phyloP scores from a whole-genome alignment of 2,113 vertebrate species.

The Hystrix cristata region DNA sequence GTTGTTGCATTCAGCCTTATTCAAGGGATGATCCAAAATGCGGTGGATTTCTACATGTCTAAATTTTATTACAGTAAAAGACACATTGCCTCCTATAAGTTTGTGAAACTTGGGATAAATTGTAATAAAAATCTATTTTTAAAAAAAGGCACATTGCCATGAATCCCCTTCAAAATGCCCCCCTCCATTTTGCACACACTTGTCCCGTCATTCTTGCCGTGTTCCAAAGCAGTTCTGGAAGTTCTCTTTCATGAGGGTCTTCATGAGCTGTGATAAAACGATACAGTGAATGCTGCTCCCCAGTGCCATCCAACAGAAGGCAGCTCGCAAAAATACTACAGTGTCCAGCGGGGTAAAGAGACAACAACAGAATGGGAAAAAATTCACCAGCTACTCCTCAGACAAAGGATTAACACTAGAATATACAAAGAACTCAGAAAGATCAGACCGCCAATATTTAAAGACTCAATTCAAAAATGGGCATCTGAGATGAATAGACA shows the following conservation, averaged over 20 bases:
- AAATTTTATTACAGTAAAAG: neutral
- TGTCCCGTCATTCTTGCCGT: neutral
- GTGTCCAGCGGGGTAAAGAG: neutral
- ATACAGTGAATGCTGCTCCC: neutral
- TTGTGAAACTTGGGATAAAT: too few relatives aligned
- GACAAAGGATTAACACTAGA: neutral
- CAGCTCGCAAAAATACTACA: neutral
- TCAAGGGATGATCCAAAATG: neutral
- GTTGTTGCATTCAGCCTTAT: neutral
- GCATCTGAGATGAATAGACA: neutral
- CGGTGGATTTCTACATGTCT: neutral
- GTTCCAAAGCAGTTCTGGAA: neutral
- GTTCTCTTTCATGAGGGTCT: neutral
- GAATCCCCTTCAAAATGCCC: neutral
- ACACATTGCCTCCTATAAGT: neutral
- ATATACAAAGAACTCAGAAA: neutral
- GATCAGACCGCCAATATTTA: neutral
- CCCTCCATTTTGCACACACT: neutral
- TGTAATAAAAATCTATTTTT: too few relatives aligned
- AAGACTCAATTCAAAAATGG: neutral
- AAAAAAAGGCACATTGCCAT: neutral
- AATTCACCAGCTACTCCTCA: neutral
- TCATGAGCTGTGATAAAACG: neutral
- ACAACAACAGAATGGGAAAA: neutral
- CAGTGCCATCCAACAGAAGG: neutral